phyloP scores from a whole-genome alignment of 2,113 vertebrate genomes.

The Potamarius usumacintae region DNA sequence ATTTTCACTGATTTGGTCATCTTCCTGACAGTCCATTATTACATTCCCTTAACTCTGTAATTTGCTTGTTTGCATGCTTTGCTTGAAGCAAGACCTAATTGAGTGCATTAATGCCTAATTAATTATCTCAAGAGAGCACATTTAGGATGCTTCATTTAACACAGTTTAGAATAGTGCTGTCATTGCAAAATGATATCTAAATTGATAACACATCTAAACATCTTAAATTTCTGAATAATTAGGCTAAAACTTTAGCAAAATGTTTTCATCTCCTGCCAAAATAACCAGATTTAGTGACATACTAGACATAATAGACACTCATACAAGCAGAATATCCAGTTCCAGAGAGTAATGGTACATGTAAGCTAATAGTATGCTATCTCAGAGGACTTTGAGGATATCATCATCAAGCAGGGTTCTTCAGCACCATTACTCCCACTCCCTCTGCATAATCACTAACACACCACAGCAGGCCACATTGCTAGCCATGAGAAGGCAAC shows the following conservation, averaged over 20 bases:
- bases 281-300: neutral
- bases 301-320: neutral
- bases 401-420: slow-evolving; percentile 26
- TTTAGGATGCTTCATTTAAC: neutral
- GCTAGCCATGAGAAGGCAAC: slow-evolving; percentile 59
- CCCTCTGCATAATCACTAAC: slow-evolving; percentile 60
- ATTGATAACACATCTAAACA: neutral
- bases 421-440: slow-evolving; percentile 51
- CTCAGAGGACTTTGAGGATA: slow-evolving; percentile 27
- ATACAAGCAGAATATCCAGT: neutral
- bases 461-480: slow-evolving; percentile 24
- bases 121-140: slow-evolving; percentile 16
- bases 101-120: slow-evolving; percentile 18
- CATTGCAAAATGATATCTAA: neutral
- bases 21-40: neutral
- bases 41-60: neutral
- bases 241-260: neutral
- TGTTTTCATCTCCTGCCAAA: neutral
- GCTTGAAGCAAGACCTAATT: neutral
- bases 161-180: slow-evolving; percentile 10
- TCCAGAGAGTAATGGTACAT: slow-evolving; percentile 2
- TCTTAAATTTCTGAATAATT: neutral
- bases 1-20: neutral
- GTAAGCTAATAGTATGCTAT: slow-evolving; percentile 17
- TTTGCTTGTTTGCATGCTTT: slow-evolving; percentile 5